Base-by-base conservation (phyloP, 2,888 invertebrate species). In the Campoplex capitator region DNA sequence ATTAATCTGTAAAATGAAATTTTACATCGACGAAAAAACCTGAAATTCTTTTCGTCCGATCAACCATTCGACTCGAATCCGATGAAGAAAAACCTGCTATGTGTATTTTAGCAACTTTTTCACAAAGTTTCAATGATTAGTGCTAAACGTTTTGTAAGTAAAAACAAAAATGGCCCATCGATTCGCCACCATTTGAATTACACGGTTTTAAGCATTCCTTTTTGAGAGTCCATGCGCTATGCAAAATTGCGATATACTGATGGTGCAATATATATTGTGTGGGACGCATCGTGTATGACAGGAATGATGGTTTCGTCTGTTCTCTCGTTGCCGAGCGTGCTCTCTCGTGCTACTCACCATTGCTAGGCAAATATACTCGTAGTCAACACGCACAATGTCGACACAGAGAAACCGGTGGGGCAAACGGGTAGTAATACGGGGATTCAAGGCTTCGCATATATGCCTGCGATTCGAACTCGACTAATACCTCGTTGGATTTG, bases 341-440 rank as follows among this genome's bases (percentile, higher is more conserved):
- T 74, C 88, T 89, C 89, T 86, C 90, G 89, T 90, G 88, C 88
- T 84, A 87, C 92, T 92, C 91, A 92, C 91, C 93, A 92, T 93
- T 91, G 92, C 92, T 93, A 91, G 91, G 92, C 92, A 93, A 93
- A 93, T 93, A 93, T 93, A 91, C 93, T 89, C 91, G 91, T 91
- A 93, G 93, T 88, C 89, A 88, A 88, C 84, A 88, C 84, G 85
- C 84, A 88, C 88, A 88, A 88, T 88, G 87, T 86, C 85, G 88
- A 84, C 87, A 84, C 70, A 73, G 83, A 83, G 84, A 83, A 83
- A 84, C 82, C 80, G 75, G 75, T 32, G 65, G 75, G 75, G 75
- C 84, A 83, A 86, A 80, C 84, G 74, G 78, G 78, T 68, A 75
- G 79, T 70, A 76, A 75, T 70, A 83, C 83, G 75, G 62, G 78